These are phyloP conservation scores for Albula goreensis DNA, from an alignment of 2,113 vertebrate genomes.

Conservation along the genomic window DNA sequence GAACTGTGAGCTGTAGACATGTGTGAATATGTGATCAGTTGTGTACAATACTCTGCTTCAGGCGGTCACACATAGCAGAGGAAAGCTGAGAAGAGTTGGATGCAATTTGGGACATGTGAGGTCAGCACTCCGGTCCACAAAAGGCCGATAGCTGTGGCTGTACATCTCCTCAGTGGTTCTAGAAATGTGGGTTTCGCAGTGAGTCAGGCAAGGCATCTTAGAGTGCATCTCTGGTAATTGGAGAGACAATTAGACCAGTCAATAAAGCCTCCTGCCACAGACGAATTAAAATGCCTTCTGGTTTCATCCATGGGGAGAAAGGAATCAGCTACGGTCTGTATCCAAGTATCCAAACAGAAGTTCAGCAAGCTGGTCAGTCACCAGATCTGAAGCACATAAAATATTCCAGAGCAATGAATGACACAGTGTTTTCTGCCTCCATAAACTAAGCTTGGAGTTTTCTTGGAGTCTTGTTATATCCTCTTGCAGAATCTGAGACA, in stretches of 20 bases:
- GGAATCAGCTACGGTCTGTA: background rate
- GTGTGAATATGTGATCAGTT: background rate
- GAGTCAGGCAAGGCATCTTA: background rate
- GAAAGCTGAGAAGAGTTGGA: background rate
- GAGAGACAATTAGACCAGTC: background rate
- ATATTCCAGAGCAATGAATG: too few relatives aligned
- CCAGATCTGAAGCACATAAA: too few relatives aligned
- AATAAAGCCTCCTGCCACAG: slow-evolving; percentile 1
- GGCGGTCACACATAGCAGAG: background rate
- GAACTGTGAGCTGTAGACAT: background rate
- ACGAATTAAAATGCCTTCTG: background rate
- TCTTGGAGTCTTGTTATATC: too few relatives aligned
- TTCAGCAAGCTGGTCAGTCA: too few relatives aligned
- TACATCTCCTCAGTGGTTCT: background rate
- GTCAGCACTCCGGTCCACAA: background rate
- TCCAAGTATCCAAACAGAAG: background rate
- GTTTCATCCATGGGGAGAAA: background rate
- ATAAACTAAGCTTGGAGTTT: too few relatives aligned
- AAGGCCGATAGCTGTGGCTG: background rate
- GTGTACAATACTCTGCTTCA: background rate
- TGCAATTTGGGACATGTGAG: background rate
- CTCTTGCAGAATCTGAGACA: too few relatives aligned
- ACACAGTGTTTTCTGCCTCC: too few relatives aligned
- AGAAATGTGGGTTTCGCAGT: background rate
- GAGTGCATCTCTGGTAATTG: background rate